phyloP scores from a whole-genome alignment of 2,113 vertebrate species.

The Rhineura floridana region DNA sequence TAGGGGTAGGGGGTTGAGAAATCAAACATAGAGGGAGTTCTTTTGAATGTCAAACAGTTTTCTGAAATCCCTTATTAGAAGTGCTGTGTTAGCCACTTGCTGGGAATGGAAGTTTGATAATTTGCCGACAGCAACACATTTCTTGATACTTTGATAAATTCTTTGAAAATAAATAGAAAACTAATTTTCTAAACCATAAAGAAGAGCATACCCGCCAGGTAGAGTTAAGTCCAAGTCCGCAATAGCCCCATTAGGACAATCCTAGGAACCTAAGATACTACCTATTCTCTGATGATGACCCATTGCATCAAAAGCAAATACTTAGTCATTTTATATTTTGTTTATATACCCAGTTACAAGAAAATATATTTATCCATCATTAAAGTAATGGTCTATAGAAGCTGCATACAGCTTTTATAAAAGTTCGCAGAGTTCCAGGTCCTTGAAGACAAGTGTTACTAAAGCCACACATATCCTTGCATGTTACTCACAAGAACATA shows the following conservation, averaged over 20 bases:
- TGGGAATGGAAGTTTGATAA: background rate
- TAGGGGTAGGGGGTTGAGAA: background rate
- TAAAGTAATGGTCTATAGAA: background rate
- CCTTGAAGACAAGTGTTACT: background rate
- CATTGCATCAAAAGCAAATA: background rate
- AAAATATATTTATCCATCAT: background rate
- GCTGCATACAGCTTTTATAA: background rate
- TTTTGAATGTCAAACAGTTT: constrained; percentile 6
- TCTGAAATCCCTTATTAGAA: background rate
- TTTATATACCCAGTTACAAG: background rate
- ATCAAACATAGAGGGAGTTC: background rate
- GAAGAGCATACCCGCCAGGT: background rate
- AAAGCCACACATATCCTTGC: too few species aligned
- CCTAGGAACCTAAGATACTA: background rate
- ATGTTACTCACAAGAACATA: too few species aligned
- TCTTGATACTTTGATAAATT: background rate
- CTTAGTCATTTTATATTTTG: background rate
- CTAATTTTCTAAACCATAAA: too few species aligned
- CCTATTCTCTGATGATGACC: background rate
- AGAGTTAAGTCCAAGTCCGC: background rate
- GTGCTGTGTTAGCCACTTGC: background rate
- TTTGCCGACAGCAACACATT: background rate
- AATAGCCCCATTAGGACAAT: background rate
- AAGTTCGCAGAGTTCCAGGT: background rate
- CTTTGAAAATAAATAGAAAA: background rate